phyloP scores from a whole-genome alignment of 2,888 invertebrate species.

The Pandemis corylana region DNA sequence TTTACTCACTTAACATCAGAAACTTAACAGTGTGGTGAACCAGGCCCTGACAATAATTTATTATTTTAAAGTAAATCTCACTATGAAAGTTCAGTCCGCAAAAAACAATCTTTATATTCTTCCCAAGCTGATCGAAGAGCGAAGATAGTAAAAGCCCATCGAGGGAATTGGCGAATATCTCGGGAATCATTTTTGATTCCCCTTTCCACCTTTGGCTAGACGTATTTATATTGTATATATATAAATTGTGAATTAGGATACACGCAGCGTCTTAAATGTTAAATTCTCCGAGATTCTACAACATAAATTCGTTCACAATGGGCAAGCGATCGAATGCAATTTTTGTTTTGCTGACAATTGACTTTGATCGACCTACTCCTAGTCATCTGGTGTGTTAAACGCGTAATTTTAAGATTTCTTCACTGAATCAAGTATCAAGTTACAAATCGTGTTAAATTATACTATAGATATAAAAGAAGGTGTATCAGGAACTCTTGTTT shows the following conservation, averaged over 20 bases:
- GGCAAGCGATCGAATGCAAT: conserved; percentile 50
- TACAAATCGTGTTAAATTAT: conserved; percentile 22
- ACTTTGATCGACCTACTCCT: conserved; percentile 45
- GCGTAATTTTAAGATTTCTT: conserved; percentile 27
- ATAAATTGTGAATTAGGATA: background rate
- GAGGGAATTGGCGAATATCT: no score
- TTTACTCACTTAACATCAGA: no score
- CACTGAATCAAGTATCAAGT: conserved; percentile 11
- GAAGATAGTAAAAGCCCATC: no score
- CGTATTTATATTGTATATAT: no score
- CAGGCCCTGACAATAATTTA: no score
- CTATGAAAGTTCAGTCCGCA: no score
- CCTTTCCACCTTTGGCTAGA: no score
- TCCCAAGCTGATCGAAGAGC: no score
- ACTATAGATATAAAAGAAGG: conserved; percentile 26
- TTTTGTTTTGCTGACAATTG: conserved; percentile 53
- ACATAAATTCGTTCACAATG: conserved; percentile 36
- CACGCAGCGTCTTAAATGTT: conserved; percentile 28
- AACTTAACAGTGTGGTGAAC: no score
- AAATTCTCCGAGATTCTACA: conserved; percentile 23
- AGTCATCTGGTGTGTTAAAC: conserved; percentile 34
- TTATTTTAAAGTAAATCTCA: no score
- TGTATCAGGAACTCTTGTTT: conserved; percentile 36
- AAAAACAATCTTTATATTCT: no score
- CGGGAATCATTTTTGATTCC: no score